Conservation (phyloP, 1,140 invertebrate species). For the Gonatopus flavifemur region DNA sequence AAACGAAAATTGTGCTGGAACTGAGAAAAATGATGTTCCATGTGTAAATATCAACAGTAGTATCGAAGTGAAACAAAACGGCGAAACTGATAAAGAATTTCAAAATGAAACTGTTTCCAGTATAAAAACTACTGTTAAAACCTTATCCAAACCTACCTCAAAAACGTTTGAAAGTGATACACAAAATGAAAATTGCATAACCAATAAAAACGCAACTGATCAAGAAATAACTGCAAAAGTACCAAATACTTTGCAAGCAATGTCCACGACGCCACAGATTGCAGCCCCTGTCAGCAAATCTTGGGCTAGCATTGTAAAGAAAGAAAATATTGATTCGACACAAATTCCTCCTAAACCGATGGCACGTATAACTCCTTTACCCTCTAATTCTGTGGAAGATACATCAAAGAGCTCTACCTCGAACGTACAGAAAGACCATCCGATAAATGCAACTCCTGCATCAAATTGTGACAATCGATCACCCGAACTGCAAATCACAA, state of each 20-base stretch:
- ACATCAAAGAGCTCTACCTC: slow-evolving; percentile 9
- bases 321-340: slow-evolving; percentile 17
- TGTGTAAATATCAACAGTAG: slow-evolving; percentile 40
- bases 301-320: slow-evolving; percentile 32
- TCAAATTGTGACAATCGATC: slow-evolving; percentile 8
- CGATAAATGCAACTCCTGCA: background rate
- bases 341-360: slow-evolving; percentile 20
- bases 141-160: slow-evolving; percentile 15
- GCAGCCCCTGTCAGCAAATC: slow-evolving; percentile 5
- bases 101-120: slow-evolving; percentile 27
- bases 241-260: slow-evolving; percentile 1
- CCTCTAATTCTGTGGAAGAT: slow-evolving; percentile 7
- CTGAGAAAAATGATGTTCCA: slow-evolving; percentile 34
- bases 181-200: slow-evolving; percentile 10
- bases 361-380: slow-evolving; percentile 26
- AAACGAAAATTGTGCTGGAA: slow-evolving; percentile 32
- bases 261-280: background rate
- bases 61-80: slow-evolving; percentile 43
- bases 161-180: slow-evolving; percentile 15
- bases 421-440: slow-evolving; percentile 16
- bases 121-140: slow-evolving; percentile 25
- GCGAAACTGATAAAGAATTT: slow-evolving; percentile 31
- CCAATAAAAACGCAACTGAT: slow-evolving; percentile 9
- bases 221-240: slow-evolving; percentile 8
- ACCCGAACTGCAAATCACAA: slow-evolving; percentile 1